Base-by-base conservation (phyloP, 2,113 vertebrate genomes). In the Sapajus apella region DNA sequence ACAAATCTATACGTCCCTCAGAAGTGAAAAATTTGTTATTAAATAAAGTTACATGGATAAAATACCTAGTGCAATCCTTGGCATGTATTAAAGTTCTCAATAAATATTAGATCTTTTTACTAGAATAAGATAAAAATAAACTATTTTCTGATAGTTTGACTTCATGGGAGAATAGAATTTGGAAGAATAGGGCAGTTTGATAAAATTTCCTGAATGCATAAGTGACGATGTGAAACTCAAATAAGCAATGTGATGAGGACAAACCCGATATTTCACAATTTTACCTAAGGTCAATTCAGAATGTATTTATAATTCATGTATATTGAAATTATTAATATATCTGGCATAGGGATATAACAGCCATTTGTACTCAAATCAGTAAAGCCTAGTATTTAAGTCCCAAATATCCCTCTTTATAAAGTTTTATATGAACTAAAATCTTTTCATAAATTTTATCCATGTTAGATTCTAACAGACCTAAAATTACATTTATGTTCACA, bases 401-500 rank as follows among this genome's bases (percentile, higher is more conserved):
- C 2, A 94, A 93, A 73, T 94, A 16, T 8, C 18, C 20, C 27
- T 94, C 17, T 50, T 68, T 83, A 91, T 79, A 70, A 90, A 84
- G 35, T 85, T 94, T 82, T 37, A 82, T 21, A 37, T 20, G 27
- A 83, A 96, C 27, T 87, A 70, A 91, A 77, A 52, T 95, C 83
- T 83, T 93, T 96, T 93, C 40, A 93, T 37, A 83, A 75, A 91
- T 75, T 82, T 68, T 82, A 94, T 5, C 66, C 45, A 56, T 58
- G 35, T 76, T 92, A 17, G 7, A 76, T 87, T 87, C 21, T 47
- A 95, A 91, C 32, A 91, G 55, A 91, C 21, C 30, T 82, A 80
- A 83, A 95, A 83, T 89, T 94, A 90, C 21, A 92, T 45, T 90
- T 90, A 12, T 90, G 55, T 95, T 64, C 93, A 84, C 93, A 96